phyloP scores from a whole-genome alignment of 2,797 vertebrate species.

The Clamator glandarius region DNA sequence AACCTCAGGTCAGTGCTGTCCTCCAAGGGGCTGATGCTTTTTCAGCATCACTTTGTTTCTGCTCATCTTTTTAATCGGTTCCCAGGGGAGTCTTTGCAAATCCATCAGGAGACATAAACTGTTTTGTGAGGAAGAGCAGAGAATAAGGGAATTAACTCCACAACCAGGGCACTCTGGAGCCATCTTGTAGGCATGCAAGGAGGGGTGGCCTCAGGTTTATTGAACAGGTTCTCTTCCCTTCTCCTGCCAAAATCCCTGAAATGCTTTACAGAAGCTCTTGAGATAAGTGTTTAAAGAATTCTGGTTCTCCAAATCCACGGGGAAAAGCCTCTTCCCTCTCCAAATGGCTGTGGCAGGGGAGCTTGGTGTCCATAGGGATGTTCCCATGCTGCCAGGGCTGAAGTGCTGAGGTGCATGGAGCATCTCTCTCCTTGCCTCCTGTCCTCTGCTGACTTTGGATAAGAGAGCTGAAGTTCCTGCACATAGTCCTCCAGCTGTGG shows the following conservation, averaged over 20 bases:
- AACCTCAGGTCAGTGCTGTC: accelerated
- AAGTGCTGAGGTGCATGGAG: background rate
- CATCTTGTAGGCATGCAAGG: background rate
- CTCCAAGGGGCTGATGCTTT: background rate
- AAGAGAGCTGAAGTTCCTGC: background rate
- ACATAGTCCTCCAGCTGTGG: background rate
- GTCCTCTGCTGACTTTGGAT: accelerated
- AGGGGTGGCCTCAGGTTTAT: background rate
- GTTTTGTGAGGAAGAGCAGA: background rate
- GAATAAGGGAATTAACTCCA: background rate
- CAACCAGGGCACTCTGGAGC: background rate
- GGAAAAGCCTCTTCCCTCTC: background rate
- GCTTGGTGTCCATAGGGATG: background rate
- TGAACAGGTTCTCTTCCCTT: background rate
- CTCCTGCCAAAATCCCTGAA: background rate
- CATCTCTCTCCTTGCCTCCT: background rate
- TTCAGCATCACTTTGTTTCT: background rate
- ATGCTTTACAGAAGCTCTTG: background rate
- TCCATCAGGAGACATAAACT: background rate
- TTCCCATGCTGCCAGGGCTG: background rate
- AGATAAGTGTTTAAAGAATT: background rate
- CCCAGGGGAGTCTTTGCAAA: background rate
- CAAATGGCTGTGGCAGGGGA: background rate
- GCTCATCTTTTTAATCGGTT: background rate
- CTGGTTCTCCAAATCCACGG: accelerated